Conservation (phyloP, 2,113 vertebrate genomes). For the Elephas maximus region DNA sequence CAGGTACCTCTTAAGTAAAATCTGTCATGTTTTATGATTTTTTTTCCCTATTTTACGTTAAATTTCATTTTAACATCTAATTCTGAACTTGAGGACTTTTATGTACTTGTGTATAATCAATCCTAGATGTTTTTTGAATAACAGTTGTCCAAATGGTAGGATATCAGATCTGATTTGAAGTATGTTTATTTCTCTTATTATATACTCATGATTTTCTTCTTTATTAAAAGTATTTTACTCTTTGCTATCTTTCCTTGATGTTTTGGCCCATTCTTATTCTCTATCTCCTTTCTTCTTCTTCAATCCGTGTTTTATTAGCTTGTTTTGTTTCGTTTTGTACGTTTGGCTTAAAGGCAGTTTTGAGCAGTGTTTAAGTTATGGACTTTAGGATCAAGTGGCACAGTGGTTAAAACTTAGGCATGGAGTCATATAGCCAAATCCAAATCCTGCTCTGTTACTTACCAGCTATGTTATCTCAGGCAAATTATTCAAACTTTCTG, state of each 20-base stretch:
- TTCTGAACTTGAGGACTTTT: not conserved
- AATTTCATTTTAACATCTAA: constrained; percentile 70
- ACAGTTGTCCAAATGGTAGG: not conserved
- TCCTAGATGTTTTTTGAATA: not conserved
- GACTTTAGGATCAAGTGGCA: not conserved
- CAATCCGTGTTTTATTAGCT: not conserved
- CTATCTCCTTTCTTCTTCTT: not conserved
- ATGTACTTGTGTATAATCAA: not conserved
- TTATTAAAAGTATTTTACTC: not conserved
- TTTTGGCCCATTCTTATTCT: not conserved
- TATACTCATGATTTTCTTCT: not conserved
- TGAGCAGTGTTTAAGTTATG: not conserved
- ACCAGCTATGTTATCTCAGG: not conserved
- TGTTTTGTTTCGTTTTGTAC: not conserved
- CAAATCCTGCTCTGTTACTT: not conserved
- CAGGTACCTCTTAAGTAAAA: constrained; percentile 82
- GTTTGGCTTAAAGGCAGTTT: not conserved
- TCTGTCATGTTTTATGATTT: constrained; percentile 81
- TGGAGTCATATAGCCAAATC: not conserved
- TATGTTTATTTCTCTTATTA: not conserved
- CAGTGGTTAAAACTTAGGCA: not conserved
- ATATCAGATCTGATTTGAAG: not conserved
- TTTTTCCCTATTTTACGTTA: constrained; percentile 73
- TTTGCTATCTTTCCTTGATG: not conserved
- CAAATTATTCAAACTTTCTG: constrained; percentile 9